Evolutionary conservation across 2,888 invertebrate species (phyloP), one percentile per base, ranked within the genome.

Genomic region (Melanargia galathea): DNA sequence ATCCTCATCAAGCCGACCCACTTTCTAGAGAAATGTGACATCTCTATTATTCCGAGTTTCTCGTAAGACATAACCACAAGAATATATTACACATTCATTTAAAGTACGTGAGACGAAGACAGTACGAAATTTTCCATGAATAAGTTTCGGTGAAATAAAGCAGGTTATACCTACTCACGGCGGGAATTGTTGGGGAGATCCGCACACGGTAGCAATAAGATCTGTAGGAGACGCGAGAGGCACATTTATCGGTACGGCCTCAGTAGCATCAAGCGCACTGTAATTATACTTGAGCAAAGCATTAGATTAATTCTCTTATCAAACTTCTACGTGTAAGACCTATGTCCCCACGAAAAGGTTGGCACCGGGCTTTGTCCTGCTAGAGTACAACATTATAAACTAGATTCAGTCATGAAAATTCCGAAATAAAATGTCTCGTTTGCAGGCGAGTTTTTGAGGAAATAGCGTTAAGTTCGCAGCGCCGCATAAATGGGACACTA

Each of bases 21-120:
- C 84, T 86, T 85, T 84, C 84, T 77, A 77, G 74, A 81, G 82
- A 85, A 83, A 84, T 81, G 74, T 74, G 76, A 72, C 75, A 69
- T 73, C 75, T 72, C 67, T 65, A 75, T 78, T 71, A 75, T 74
- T 70, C 69, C 60, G 64, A 73, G 72, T 70, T 70, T 66, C 69
- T 71, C 68, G 64, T 62, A 46, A 70, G 62, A 68, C 65, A 67
- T 67, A 63, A 66, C 66, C 54, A 43, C 63, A 58, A 56, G 48
- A 58, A 33, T 30, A 49, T 30, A 49, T 49, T 48, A 16, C 49
- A 49, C 49, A 26, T 49, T 16, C 24, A 48, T 48, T 48, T 48
- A 10, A 49, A 30, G 26, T 26, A 49, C 49, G 49, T 30, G 49
- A 26, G 26, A 8, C 16, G 49, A 26, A 30, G 49, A 49, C 49